A percentile compares a stretch with the other conserved stretches of the same genome.
Evolutionary conservation across 2,888 invertebrate genomes (phyloP).

Genomic region (Nomada hirtipes): DNA sequence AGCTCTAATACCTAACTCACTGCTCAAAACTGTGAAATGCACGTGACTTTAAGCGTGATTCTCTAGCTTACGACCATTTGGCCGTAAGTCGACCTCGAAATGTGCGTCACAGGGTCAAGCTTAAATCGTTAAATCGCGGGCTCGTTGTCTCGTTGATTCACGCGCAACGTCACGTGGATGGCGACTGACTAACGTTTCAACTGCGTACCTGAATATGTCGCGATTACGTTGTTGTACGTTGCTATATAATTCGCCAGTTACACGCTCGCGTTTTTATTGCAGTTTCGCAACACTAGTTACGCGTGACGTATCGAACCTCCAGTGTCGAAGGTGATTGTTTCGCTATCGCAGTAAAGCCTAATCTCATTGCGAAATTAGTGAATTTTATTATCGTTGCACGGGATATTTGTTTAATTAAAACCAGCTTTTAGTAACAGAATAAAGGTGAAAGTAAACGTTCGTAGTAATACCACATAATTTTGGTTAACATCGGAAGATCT

Average conservation of each 20-base stretch:
- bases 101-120: conserved; percentile 7
- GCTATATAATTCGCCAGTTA: conserved; percentile 18
- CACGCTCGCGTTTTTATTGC: conserved; percentile 19
- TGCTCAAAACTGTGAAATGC: background rate
- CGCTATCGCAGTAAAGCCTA: background rate
- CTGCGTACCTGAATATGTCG: conserved; percentile 22
- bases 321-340: background rate
- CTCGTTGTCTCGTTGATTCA: background rate
- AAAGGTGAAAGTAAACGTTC: no score
- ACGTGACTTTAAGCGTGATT: background rate
- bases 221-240: background rate
- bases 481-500: background rate
- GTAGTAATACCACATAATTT: no score
- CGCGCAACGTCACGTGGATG: conserved; percentile 15
- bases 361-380: background rate
- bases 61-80: background rate
- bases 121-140: conserved; percentile 11
- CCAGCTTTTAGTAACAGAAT: no score
- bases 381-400: background rate
- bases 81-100: background rate
- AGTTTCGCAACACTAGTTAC: conserved; percentile 48
- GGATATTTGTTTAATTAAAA: background rate
- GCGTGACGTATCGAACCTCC: background rate
- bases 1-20: conserved; percentile 1
- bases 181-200: conserved; percentile 33